These are phyloP conservation scores for Epinephelus awoara DNA, from an alignment of 2,797 vertebrate genomes.

Conservation along the genomic window DNA sequence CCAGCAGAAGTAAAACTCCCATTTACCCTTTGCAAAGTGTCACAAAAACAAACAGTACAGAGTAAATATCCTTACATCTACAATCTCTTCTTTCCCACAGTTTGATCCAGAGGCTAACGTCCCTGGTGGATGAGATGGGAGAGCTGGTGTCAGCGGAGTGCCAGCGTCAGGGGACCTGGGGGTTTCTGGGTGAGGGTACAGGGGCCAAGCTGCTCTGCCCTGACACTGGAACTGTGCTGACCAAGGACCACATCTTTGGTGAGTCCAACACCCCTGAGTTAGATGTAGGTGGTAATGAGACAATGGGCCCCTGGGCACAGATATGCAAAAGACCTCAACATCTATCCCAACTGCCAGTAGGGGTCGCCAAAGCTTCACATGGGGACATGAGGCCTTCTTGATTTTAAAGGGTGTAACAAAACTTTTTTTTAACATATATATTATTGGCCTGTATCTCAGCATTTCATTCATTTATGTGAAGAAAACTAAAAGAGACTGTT, in stretches of 20 bases:
- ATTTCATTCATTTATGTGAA: no score
- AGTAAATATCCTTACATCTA: not conserved
- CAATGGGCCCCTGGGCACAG: no score
- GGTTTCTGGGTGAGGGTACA: constrained; percentile 85
- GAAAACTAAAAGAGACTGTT: no score
- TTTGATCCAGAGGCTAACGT: constrained; percentile 69
- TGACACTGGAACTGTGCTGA: constrained; percentile 79
- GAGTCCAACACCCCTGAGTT: constrained; percentile 30
- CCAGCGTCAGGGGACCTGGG: constrained; percentile 88
- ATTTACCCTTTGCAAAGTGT: not conserved
- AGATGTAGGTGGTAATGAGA: no score
- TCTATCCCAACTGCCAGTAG: no score
- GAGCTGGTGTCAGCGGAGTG: constrained; percentile 85
- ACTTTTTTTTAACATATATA: no score
- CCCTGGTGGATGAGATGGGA: constrained; percentile 82
- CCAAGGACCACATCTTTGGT: constrained; percentile 87
- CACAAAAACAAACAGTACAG: not conserved
- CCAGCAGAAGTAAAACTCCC: constrained; percentile 73
- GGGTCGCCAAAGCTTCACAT: no score
- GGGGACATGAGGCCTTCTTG: no score
- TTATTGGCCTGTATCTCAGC: no score
- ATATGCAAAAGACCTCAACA: no score
- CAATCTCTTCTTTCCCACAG: constrained; percentile 55
- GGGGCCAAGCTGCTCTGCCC: constrained; percentile 88
- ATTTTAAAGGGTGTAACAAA: no score